Percentiles rank a stretch among this genome's conserved stretches.
These are phyloP conservation scores for Pocillopora grandis DNA, from an alignment of 92 coral and sea anemone species.

Conservation along the genomic window DNA sequence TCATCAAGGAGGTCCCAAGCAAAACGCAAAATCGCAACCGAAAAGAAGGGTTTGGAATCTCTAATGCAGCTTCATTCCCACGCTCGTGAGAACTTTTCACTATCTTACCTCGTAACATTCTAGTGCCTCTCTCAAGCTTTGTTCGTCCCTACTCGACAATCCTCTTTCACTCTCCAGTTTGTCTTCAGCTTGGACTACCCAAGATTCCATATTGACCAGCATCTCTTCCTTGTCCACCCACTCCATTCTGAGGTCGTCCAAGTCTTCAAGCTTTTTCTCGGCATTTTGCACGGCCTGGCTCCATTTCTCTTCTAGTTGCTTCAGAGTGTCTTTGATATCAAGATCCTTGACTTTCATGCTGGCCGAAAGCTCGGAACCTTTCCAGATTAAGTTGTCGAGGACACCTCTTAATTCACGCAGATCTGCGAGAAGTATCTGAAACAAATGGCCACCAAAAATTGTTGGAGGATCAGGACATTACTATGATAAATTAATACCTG, in stretches of 20 bases:
- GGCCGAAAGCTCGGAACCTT: slow-evolving; percentile 92
- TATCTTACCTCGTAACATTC: slow-evolving; percentile 70
- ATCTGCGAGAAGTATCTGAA: slow-evolving; percentile 73
- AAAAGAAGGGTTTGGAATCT: too few species aligned
- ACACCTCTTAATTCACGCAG: slow-evolving; percentile 78
- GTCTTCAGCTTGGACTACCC: slow-evolving; percentile 77
- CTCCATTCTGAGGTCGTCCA: slow-evolving; percentile 69
- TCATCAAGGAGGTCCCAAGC: too few species aligned
- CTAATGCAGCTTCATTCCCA: too few species aligned
- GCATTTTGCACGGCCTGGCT: slow-evolving; percentile 66
- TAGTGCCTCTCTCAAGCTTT: slow-evolving; percentile 67
- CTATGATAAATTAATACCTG: too few species aligned
- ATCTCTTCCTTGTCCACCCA: slow-evolving; percentile 84
- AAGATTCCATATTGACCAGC: slow-evolving; percentile 68
- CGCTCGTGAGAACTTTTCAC: not conserved
- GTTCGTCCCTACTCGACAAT: slow-evolving; percentile 70
- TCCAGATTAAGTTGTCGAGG: slow-evolving; percentile 94
- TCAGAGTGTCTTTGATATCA: slow-evolving; percentile 85
- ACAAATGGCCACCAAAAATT: not conserved
- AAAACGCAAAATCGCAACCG: too few species aligned
- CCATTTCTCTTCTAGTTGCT: slow-evolving; percentile 90
- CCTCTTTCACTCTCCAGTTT: slow-evolving; percentile 66
- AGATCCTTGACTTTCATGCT: slow-evolving; percentile 87
- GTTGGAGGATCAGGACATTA: too few species aligned
- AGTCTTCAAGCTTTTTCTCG: slow-evolving; percentile 69